Base-by-base conservation (phyloP, 2,888 invertebrate genomes). In the Rhingia rostrata region DNA sequence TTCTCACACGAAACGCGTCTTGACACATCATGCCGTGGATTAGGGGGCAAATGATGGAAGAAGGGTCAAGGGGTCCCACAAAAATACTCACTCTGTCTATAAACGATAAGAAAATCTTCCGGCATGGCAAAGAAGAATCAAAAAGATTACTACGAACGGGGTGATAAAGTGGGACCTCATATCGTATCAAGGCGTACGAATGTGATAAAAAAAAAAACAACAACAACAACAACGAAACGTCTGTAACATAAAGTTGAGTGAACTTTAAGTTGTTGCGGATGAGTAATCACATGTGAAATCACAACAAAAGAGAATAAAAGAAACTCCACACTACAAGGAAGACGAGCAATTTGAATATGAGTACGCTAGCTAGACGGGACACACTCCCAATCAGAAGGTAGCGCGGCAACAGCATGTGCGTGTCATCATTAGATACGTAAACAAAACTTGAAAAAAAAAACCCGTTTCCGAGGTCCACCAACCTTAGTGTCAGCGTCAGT, bases 251-350 rank as follows among this genome's bases (percentile, higher is more conserved):
- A 85, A 81, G 85, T 85, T 85, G 81, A 85, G 45, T 85, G 85
- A 85, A 85, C 85, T 77, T 81, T 77, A 61, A 74, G 69, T 67
- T 74, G 78, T 73, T 73, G 78, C 51, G 67, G 85, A 85, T 85
- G 85, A 85, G 85, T 85, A 85, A 85, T 85, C 84, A 70, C 64
- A 51, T 69, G 22, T 22, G 70, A 80, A 84, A 84, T 75, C 70
- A 75, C 67, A 83, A 67, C 41, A 54, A 67, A 61, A 54, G 43
- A 49, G 45, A 53, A 43, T 30, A 56, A 63, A 61, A 47, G 60
- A 77, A 64, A 66, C 58, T 66, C 58, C 66, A 67, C 66, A 67
- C 37, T 54, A 79, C 47, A 60, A 74, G 74, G 64, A 77, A 66
- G 51, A 66, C 58, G 39, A 75, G 33, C 7, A 63, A 69, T 79